phyloP scores from a whole-genome alignment of 2,888 invertebrate genomes.

The Diaprepes abbreviatus region DNA sequence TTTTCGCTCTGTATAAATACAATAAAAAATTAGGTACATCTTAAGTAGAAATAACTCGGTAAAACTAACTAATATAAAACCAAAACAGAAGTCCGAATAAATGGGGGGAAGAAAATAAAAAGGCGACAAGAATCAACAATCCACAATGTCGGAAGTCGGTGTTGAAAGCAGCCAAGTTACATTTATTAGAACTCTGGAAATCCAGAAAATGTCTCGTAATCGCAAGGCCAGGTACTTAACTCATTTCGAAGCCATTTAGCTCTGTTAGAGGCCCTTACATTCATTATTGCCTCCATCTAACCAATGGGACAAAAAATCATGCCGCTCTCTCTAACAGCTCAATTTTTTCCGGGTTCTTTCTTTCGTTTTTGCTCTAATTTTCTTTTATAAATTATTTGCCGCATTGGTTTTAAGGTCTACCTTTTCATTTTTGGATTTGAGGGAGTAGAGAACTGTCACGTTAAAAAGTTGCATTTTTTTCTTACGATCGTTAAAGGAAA shows the following conservation, averaged over 20 bases:
- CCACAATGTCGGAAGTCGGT: constrained; percentile 30
- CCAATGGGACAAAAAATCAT: constrained; percentile 33
- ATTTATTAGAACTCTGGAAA: constrained; percentile 38
- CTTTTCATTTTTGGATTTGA: neutral
- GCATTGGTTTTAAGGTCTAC: constrained; percentile 14
- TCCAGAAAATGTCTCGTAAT: constrained; percentile 33
- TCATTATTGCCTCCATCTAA: constrained; percentile 34
- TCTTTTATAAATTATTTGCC: constrained; percentile 27
- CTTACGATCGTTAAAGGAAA: too few species aligned
- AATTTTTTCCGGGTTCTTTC: constrained; percentile 29
- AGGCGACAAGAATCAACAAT: constrained; percentile 31
- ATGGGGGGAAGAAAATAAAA: constrained; percentile 21
- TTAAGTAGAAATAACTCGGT: too few species aligned
- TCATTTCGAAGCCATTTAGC: constrained; percentile 41
- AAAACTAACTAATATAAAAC: constrained; percentile 4
- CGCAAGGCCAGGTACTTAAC: constrained; percentile 38
- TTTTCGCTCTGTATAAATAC: too few species aligned
- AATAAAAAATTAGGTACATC: too few species aligned
- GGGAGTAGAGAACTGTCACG: too few species aligned
- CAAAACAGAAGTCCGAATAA: constrained; percentile 18
- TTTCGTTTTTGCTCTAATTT: constrained; percentile 28
- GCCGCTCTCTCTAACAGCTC: constrained; percentile 30
- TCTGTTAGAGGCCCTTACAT: constrained; percentile 40
- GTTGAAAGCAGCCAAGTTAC: constrained; percentile 38
- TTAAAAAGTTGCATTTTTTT: too few species aligned